Evolutionary conservation across 2,888 invertebrate genomes (phyloP), one percentile per base, ranked within the genome.

Genomic region (Agrilus mali): DNA sequence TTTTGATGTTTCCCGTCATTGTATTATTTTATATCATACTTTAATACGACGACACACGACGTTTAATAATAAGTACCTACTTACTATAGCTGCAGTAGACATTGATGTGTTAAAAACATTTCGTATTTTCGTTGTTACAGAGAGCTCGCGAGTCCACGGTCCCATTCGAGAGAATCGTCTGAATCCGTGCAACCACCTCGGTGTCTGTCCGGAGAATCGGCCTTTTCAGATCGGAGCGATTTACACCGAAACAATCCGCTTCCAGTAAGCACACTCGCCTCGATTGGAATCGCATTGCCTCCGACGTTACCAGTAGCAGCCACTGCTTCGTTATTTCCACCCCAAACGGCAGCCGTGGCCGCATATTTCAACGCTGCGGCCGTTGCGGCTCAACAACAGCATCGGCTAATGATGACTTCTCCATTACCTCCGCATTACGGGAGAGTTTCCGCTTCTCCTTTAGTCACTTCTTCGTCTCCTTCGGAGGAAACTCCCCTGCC

Each of bases 291-390:
- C 46, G 72, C 78, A 34, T 60, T 75, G 50, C 76, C 80, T 1
- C 78, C 81, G 6, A 79, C 83, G 2, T 68, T 84, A 54, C 81
- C 81, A 33, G 77, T 80, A 20, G 75, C 78, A 8, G 73, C 74
- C 14, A 73, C 74, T 17, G 77, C 77, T 20, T 74, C 78, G 12
- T 71, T 83, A 15, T 63, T 85, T 54, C 85, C 86, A 15, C 81
- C 84, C 27, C 86, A 86, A 64, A 83, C 85, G 4, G 86, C 86
- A 3, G 85, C 85, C 3, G 84, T 86, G 71, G 86, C 86, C 17
- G 86, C 86, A 6, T 86, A 86, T 62, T 73, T 86, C 43, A 80
- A 80, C 46, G 82, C 82, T 4, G 79, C 79, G 2, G 65, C 64
- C 16, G 81, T 80, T 3, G 81, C 80, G 1, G 74, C 72, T 20